These are phyloP conservation scores for Epinotia brunnichana DNA, from an alignment of 2,888 invertebrate genomes.

Conservation along the genomic window DNA sequence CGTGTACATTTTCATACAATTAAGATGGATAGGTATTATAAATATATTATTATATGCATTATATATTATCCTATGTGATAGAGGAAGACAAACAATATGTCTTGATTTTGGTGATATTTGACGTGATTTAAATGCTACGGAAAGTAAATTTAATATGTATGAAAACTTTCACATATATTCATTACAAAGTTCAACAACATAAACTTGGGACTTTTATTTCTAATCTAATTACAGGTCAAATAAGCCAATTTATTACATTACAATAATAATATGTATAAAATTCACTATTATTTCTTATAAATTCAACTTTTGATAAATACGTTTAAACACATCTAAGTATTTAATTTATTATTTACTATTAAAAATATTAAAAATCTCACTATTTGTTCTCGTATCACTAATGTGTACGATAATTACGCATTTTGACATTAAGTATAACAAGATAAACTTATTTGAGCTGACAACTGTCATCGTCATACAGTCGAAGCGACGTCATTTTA, in stretches of 20 bases:
- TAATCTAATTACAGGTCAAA: constrained; percentile 23
- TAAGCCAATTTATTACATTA: constrained; percentile 36
- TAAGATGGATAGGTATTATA: background rate
- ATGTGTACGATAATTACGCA: constrained; percentile 46
- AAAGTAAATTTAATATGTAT: constrained; percentile 19
- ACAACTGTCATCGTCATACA: background rate
- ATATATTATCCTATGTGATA: background rate
- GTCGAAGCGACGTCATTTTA: background rate
- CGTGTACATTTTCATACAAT: constrained; percentile 26
- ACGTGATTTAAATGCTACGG: background rate
- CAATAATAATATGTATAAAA: constrained; percentile 42
- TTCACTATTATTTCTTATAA: constrained; percentile 54
- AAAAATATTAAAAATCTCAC: constrained; percentile 71
- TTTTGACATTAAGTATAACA: constrained; percentile 45
- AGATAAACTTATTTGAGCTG: constrained; percentile 34
- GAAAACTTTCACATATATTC: constrained; percentile 13
- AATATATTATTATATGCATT: background rate
- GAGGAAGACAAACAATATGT: constrained; percentile 19
- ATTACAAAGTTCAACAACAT: constrained; percentile 22
- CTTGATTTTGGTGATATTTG: constrained; percentile 1
- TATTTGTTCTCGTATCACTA: constrained; percentile 61
- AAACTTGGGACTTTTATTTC: constrained; percentile 14
- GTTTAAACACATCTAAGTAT: constrained; percentile 48
- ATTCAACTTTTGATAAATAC: constrained; percentile 68
- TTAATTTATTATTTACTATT: constrained; percentile 50